Evolutionary conservation across 2,113 vertebrate genomes (phyloP).

Genomic region (Rhombomys opimus): DNA sequence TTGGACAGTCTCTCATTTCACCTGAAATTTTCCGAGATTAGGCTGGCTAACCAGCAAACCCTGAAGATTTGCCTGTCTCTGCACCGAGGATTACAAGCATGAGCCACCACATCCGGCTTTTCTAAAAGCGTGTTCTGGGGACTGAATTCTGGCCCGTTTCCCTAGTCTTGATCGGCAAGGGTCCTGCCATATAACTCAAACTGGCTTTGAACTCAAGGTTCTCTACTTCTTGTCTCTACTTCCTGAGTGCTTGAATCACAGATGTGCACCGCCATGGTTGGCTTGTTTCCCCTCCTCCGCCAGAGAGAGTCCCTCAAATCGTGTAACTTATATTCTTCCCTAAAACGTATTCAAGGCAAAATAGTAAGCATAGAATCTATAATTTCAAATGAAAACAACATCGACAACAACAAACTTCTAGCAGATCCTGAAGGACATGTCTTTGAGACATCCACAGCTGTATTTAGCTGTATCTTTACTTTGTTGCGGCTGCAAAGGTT

Average conservation of each 20-base stretch:
- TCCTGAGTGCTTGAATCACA: background rate
- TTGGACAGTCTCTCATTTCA: background rate
- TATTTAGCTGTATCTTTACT: background rate
- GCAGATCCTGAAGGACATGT: background rate
- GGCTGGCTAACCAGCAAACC: background rate
- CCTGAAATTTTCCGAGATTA: background rate
- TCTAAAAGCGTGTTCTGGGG: background rate
- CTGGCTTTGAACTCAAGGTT: background rate
- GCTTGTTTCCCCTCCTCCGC: background rate
- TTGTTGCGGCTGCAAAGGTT: background rate
- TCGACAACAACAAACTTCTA: background rate
- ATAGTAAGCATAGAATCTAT: rapidly evolving
- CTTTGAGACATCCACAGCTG: background rate
- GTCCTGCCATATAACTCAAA: background rate
- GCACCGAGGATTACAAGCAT: background rate
- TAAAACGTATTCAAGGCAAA: background rate
- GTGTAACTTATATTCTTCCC: background rate
- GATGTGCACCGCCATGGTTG: background rate
- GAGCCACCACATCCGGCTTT: too few species aligned
- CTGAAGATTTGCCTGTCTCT: background rate
- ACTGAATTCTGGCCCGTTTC: background rate
- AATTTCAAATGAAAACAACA: background rate
- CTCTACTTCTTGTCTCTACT: background rate
- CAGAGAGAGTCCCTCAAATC: background rate
- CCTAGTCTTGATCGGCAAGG: background rate